Conservation (phyloP, 2,113 vertebrate genomes). For the Clarias magur region DNA sequence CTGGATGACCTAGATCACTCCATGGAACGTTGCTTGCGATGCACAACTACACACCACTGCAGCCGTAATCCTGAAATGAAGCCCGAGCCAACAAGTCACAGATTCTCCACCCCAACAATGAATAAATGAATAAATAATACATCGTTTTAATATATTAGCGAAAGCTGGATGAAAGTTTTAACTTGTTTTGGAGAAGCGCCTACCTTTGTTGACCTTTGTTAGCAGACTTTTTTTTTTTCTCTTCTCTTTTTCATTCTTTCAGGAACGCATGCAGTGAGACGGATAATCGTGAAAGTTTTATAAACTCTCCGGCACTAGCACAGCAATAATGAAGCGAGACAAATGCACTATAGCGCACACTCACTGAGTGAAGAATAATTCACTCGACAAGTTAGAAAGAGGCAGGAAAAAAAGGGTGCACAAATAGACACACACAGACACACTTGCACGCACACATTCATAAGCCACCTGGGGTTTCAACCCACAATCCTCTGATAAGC, state of each 20-base stretch:
- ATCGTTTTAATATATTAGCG: background rate
- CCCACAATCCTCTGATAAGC: constrained; percentile 48
- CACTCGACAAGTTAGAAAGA: background rate
- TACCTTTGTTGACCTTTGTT: constrained; percentile 24
- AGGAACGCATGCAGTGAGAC: background rate
- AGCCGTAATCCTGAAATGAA: background rate
- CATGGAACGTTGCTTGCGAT: constrained; percentile 20
- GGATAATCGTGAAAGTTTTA: constrained; percentile 10
- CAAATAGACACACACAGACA: constrained; percentile 24
- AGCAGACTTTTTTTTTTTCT: background rate
- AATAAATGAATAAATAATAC: background rate
- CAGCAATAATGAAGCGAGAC: constrained; percentile 36
- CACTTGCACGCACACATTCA: constrained; percentile 11
- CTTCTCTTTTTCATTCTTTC: background rate
- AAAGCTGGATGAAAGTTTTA: constrained; percentile 3
- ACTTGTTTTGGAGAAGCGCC: constrained; percentile 22
- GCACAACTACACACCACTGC: background rate
- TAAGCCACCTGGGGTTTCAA: constrained; percentile 39
- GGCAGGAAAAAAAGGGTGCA: background rate
- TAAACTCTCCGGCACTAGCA: background rate
- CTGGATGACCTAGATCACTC: constrained; percentile 35
- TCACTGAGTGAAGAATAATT: constrained; percentile 26
- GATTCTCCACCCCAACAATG: background rate
- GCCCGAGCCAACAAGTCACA: background rate
- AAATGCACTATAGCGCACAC: constrained; percentile 18